phyloP scores from a whole-genome alignment of 2,888 invertebrate genomes.

The Hydropsyche betteni region DNA sequence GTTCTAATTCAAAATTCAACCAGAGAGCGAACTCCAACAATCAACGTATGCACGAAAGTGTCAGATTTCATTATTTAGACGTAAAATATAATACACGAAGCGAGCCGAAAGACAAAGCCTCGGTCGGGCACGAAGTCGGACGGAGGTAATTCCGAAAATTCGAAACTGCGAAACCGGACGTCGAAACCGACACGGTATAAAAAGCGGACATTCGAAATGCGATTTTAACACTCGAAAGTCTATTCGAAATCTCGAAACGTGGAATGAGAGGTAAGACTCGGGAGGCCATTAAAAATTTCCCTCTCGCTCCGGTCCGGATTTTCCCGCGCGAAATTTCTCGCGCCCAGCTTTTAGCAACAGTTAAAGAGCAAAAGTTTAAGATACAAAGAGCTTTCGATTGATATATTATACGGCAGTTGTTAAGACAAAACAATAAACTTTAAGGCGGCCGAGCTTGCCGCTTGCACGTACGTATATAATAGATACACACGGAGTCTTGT shows the following conservation, averaged over 20 bases:
- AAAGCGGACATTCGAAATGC: conserved; percentile 2
- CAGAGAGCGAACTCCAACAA: no score
- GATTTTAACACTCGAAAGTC: conserved; percentile 15
- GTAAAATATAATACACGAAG: no score
- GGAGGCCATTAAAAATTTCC: conserved; percentile 44
- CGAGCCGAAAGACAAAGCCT: no score
- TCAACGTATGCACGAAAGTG: no score
- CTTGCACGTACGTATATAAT: no score
- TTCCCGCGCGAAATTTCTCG: conserved; percentile 28
- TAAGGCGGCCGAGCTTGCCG: conserved; percentile 10
- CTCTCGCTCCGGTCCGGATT: conserved; percentile 33
- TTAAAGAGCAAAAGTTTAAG: conserved; percentile 44
- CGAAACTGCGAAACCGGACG: neutral
- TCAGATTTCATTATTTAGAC: no score
- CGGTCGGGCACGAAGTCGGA: neutral
- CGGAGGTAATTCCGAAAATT: neutral
- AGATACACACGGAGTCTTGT: conserved; percentile 30
- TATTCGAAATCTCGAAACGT: neutral
- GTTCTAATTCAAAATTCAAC: no score
- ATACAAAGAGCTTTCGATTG: conserved; percentile 47
- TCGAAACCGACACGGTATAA: neutral
- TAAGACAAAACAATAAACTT: conserved; percentile 44
- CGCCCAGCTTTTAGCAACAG: conserved; percentile 38
- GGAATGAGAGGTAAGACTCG: neutral
- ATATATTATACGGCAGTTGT: conserved; percentile 45